Evolutionary conservation across 2,797 vertebrate species (phyloP), one percentile per base, ranked within the genome.

Genomic region (Notolabrus celidotus): DNA sequence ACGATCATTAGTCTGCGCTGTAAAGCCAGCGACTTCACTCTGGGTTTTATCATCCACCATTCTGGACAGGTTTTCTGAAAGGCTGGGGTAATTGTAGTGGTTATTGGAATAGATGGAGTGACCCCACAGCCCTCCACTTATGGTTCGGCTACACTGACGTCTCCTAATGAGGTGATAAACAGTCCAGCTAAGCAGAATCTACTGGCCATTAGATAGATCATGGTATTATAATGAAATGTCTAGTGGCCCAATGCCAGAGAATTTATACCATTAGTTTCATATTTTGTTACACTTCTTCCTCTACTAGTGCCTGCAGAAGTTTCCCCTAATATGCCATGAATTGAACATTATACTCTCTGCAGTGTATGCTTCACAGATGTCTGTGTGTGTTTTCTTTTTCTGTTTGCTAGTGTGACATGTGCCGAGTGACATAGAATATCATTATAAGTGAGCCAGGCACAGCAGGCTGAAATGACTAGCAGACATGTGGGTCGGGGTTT

Each of bases 91-190:
- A 91, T 91, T 89, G 86, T 84, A 73, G 74, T 78, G 73, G 74
- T 90, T 89, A 88, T 90, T 92, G 87, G 85, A 88, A 88, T 83
- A 81, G 89, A 92, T 89, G 85, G 85, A 91, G 86, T 88, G 91
- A 92, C 86, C 89, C 77, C 70, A 56, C 71, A 82, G 79, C 79
- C 82, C 83, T 82, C 84, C 86, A 88, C 87, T 86, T 86, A 87
- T 68, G 83, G 77, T 83, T 77, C 41, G 9, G 73, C 83, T 64
- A 57, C 67, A 69, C 72, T 77, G 87, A 83, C 84, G 67, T 90
- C 81, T 85, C 70, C 79, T 92, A 92, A 92, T 90, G 88, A 92
- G 88, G 85, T 89, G 91, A 91, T 91, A 91, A 91, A 93, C 86
- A 88, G 84, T 77, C 78, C 60, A 63, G 88, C 85, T 85, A 89